Percentiles rank a stretch among this genome's conserved stretches.
phyloP scores from a whole-genome alignment of 1,140 invertebrate species.

The Anastrepha obliqua region DNA sequence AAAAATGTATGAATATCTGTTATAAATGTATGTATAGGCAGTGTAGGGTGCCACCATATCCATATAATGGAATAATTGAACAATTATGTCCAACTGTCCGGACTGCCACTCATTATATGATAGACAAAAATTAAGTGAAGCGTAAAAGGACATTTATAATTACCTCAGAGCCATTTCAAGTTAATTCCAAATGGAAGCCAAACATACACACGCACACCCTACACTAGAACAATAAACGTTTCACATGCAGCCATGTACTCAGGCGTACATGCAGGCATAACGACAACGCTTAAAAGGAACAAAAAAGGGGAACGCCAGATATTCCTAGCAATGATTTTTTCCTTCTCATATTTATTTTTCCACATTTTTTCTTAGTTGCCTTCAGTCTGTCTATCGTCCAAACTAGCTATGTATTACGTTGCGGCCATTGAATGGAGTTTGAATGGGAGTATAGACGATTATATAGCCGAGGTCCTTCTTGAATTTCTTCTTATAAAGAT shows the following conservation, averaged over 20 bases:
- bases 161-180: conserved; percentile 71
- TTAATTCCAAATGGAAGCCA: conserved; percentile 21
- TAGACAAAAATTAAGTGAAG: conserved; percentile 53
- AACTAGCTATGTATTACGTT: background rate
- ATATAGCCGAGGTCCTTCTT: background rate
- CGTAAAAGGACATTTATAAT: conserved; percentile 68
- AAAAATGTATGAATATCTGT: too few relatives aligned
- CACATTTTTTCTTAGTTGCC: background rate
- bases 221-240: background rate
- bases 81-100: conserved; percentile 74
- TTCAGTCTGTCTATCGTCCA: background rate
- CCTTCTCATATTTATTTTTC: background rate
- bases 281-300: background rate
- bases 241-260: background rate
- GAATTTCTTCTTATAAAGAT: conserved; percentile 4
- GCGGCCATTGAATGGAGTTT: background rate
- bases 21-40: too few relatives aligned
- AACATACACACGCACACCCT: background rate
- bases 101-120: conserved; percentile 73
- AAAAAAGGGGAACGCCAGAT: background rate
- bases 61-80: conserved; percentile 72
- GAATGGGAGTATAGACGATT: background rate
- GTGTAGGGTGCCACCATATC: background rate
- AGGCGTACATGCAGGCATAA: background rate
- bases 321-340: conserved; percentile 3